Conservation (phyloP, 2,888 invertebrate genomes). For the Cosmopolites sordidus region DNA sequence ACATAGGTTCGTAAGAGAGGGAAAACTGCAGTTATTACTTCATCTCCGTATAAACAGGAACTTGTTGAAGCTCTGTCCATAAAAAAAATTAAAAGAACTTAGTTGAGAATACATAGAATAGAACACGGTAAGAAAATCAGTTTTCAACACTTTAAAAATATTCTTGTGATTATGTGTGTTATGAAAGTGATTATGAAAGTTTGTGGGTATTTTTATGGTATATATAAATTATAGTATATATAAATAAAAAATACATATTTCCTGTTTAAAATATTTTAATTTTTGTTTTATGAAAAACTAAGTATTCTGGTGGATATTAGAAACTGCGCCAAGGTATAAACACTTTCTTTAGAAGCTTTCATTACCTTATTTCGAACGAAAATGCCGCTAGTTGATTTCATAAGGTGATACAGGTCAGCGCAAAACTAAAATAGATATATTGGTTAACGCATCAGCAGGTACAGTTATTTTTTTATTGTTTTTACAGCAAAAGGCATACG, state of each 20-base stretch:
- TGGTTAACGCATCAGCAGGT: too few species aligned
- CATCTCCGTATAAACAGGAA: too few species aligned
- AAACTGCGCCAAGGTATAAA: constrained; percentile 58
- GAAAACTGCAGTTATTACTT: too few species aligned
- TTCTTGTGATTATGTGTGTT: too few species aligned
- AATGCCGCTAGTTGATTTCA: constrained; percentile 60
- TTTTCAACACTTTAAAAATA: too few species aligned
- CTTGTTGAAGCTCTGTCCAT: too few species aligned
- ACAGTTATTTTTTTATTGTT: too few species aligned
- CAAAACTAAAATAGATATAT: constrained; percentile 56
- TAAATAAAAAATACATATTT: neutral
- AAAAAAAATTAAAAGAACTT: too few species aligned
- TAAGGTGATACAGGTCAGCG: constrained; percentile 58
- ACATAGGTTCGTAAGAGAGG: too few species aligned
- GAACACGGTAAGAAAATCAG: too few species aligned
- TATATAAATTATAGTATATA: neutral
- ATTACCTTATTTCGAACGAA: constrained; percentile 56
- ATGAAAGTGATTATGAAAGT: neutral
- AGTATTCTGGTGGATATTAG: constrained; percentile 59
- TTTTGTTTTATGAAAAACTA: constrained; percentile 56
- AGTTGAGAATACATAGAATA: too few species aligned
- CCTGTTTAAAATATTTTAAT: neutral
- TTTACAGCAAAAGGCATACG: too few species aligned
- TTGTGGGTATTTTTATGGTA: neutral
- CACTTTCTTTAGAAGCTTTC: constrained; percentile 55